Evolutionary conservation across 2,113 vertebrate species (phyloP).

Genomic region (Camarhynchus parvulus): DNA sequence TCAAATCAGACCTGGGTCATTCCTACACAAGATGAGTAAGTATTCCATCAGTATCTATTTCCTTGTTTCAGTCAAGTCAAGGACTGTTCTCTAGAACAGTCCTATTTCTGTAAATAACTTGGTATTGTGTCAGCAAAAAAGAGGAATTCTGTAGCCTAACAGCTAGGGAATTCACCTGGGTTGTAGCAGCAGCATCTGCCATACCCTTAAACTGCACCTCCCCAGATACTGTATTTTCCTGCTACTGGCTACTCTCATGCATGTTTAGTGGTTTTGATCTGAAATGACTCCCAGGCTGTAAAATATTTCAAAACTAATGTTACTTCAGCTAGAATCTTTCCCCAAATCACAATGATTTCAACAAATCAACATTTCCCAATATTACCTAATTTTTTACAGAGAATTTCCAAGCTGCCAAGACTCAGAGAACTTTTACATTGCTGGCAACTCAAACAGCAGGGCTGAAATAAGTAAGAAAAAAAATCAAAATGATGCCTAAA

Average conservation of each 20-base stretch:
- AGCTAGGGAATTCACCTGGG: not conserved
- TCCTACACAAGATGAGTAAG: rapidly evolving
- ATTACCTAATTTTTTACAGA: not conserved
- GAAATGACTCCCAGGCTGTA: not conserved
- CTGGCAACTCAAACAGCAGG: not conserved
- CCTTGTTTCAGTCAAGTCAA: not conserved
- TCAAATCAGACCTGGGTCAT: not conserved
- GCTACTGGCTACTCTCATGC: not conserved
- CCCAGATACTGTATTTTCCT: not conserved
- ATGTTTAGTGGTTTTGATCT: not conserved
- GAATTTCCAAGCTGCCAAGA: not conserved
- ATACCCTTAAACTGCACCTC: not conserved
- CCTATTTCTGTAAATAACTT: not conserved
- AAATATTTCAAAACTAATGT: slow-evolving; percentile 6
- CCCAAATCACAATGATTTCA: not conserved
- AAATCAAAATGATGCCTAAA: not conserved
- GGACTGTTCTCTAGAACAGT: not conserved
- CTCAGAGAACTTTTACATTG: not conserved
- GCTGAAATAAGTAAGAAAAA: not conserved
- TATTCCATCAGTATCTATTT: not conserved
- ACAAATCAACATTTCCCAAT: not conserved
- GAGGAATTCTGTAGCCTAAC: not conserved
- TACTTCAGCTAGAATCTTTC: not conserved
- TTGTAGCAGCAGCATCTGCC: not conserved
- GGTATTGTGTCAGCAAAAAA: not conserved